Conservation (phyloP, 2,113 vertebrate genomes). For the Pluvialis apricaria region DNA sequence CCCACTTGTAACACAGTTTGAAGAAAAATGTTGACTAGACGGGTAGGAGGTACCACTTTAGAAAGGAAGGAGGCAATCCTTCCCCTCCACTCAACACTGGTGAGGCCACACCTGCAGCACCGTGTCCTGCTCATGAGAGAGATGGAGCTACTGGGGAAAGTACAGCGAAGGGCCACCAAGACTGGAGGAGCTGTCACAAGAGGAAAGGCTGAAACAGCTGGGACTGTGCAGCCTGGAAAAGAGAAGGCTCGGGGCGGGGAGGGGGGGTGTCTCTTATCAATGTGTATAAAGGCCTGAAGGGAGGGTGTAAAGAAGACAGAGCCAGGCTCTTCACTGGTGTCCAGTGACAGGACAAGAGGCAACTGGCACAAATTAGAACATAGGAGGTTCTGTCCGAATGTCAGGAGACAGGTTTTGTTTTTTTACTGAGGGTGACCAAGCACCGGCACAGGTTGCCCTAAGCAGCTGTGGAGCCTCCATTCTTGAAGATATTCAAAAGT, state of each 20-base stretch:
- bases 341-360: background rate
- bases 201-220: background rate
- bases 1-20: background rate
- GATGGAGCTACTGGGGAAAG: background rate
- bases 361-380: background rate
- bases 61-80: too few species aligned
- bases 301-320: fast-evolving
- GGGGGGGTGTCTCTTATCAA: background rate
- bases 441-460: background rate
- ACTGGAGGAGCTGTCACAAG: background rate
- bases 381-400: background rate
- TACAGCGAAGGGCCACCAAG: background rate
- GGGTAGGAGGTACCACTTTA: background rate
- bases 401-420: background rate
- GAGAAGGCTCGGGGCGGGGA: background rate
- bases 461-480: background rate
- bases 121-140: background rate
- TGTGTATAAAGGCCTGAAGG: background rate
- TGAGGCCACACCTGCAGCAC: background rate
- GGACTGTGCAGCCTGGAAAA: background rate
- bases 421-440: background rate
- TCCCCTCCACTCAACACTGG: background rate
- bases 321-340: background rate
- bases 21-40: background rate
- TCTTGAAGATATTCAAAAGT: background rate